Percentiles rank a stretch among this genome's conserved stretches.
These are phyloP conservation scores for Xylocopa sonorina DNA, from an alignment of 1,140 invertebrate genomes.

Conservation along the genomic window DNA sequence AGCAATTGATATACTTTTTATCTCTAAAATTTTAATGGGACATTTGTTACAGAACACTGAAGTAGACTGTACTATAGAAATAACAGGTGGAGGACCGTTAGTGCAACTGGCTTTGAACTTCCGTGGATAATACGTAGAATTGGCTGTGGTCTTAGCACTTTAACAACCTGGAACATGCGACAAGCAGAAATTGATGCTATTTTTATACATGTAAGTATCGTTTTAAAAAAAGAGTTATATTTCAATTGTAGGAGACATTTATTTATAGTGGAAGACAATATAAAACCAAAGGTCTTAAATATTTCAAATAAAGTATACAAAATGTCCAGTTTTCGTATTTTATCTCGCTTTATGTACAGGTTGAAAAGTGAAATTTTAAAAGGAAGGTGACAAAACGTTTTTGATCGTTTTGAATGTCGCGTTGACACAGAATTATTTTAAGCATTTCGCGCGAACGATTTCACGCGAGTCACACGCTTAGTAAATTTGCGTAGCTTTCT, in stretches of 20 bases:
- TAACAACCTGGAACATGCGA: neutral
- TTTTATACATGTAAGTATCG: neutral
- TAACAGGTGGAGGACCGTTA: slow-evolving; percentile 40
- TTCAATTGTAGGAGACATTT: neutral
- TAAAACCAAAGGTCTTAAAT: too few species aligned
- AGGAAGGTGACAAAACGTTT: slow-evolving; percentile 22
- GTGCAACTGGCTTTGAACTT: slow-evolving; percentile 30
- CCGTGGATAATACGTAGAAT: slow-evolving; percentile 30
- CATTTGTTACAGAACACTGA: slow-evolving; percentile 3
- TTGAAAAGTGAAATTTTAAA: slow-evolving; percentile 18
- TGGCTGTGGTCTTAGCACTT: slow-evolving; percentile 19
- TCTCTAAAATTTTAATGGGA: neutral
- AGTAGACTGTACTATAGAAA: slow-evolving; percentile 22
- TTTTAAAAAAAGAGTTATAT: neutral
- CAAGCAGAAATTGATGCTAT: too few species aligned
- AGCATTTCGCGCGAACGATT: slow-evolving; percentile 26
- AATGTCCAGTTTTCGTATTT: too few species aligned
- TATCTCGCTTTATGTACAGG: too few species aligned
- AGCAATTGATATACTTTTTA: neutral
- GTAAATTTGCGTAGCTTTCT: slow-evolving; percentile 33
- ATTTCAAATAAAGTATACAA: too few species aligned
- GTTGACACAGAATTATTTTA: slow-evolving; percentile 7
- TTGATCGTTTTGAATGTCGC: neutral
- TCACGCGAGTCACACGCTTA: slow-evolving; percentile 30
- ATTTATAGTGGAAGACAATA: too few species aligned